These are phyloP conservation scores for Phanerotoma sp. DNA, from an alignment of 2,888 invertebrate species.

Conservation along the genomic window DNA sequence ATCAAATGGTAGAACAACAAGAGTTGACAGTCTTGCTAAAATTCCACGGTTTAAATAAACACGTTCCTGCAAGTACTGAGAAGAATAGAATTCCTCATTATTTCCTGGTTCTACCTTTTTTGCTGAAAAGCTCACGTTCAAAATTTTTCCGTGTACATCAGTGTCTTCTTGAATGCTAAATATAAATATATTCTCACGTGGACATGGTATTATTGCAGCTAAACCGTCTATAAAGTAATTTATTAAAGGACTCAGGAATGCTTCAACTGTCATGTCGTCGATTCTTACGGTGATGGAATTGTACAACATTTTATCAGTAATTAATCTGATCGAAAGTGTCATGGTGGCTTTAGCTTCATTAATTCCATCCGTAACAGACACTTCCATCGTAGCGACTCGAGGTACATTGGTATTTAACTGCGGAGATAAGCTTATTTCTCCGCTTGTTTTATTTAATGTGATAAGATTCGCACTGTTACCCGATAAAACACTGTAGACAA, in stretches of 20 bases:
- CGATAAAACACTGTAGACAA: constrained; percentile 80
- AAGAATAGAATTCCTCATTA: constrained; percentile 75
- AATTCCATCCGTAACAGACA: constrained; percentile 90
- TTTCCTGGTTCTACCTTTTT: constrained; percentile 78
- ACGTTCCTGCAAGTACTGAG: constrained; percentile 87
- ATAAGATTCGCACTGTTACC: constrained; percentile 93
- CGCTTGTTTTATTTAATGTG: constrained; percentile 78
- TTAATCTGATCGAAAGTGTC: constrained; percentile 84
- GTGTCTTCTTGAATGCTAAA: constrained; percentile 92
- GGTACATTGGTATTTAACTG: constrained; percentile 95
- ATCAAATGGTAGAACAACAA: constrained; percentile 92
- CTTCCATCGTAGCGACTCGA: constrained; percentile 89
- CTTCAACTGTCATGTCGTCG: constrained; percentile 90
- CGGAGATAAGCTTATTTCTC: constrained; percentile 84
- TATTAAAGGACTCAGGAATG: constrained; percentile 85
- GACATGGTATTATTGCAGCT: constrained; percentile 89
- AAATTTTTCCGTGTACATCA: constrained; percentile 80
- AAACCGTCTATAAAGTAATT: constrained; percentile 87
- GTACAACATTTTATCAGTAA: constrained; percentile 91
- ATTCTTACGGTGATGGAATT: constrained; percentile 92
- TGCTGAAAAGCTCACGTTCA: constrained; percentile 94
- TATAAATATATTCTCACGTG: constrained; percentile 87
- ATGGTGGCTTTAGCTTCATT: constrained; percentile 93
- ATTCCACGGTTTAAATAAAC: constrained; percentile 92
- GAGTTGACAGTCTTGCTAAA: constrained; percentile 82